Conservation (phyloP, 2,888 invertebrate genomes). For the Acanthopleura granulata region DNA sequence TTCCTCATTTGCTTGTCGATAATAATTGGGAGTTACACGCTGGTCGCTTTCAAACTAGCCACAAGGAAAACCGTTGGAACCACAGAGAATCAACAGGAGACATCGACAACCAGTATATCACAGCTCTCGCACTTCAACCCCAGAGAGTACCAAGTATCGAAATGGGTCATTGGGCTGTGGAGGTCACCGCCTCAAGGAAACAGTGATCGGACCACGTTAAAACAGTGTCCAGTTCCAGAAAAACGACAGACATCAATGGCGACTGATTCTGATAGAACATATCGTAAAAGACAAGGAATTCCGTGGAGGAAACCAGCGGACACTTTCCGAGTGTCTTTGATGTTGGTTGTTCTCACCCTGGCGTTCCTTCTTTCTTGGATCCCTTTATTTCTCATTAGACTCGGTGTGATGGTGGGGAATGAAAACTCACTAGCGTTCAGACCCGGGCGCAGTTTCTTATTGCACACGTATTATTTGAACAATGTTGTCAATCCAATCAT, state of each 20-base stretch:
- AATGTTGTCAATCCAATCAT: conserved; percentile 41
- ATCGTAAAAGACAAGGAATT: too few species aligned
- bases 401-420: conserved; percentile 18
- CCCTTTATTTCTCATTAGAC: conserved; percentile 32
- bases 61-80: too few species aligned
- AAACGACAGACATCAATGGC: not conserved
- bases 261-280: conserved; percentile 23
- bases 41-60: conserved; percentile 27
- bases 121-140: too few species aligned
- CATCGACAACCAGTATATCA: too few species aligned
- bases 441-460: conserved; percentile 29
- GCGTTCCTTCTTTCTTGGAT: conserved; percentile 41
- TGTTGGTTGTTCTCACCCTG: conserved; percentile 37
- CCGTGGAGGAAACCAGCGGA: too few species aligned
- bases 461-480: conserved; percentile 41
- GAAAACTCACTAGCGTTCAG: conserved; percentile 22
- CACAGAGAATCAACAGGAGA: too few species aligned
- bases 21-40: conserved; percentile 31
- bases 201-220: too few species aligned
- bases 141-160: too few species aligned
- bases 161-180: too few species aligned
- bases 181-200: too few species aligned
- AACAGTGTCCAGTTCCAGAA: conserved; percentile 23
- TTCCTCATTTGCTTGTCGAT: conserved; percentile 27
- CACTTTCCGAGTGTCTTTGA: conserved; percentile 24